These are phyloP conservation scores for Phrynosoma blainvillii DNA, from an alignment of 2,113 vertebrate species.

Conservation along the genomic window DNA sequence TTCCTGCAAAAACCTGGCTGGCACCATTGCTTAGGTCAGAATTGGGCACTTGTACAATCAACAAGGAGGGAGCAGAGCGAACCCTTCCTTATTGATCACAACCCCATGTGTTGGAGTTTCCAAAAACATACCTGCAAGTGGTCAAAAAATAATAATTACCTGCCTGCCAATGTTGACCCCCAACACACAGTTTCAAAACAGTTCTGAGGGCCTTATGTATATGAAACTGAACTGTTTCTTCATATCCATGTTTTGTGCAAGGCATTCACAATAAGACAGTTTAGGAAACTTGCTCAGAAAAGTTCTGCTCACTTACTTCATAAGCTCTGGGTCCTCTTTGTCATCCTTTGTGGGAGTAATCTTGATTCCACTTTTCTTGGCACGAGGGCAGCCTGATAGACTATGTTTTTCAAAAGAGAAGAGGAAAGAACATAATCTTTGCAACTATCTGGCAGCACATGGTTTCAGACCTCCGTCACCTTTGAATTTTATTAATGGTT, in stretches of 20 bases:
- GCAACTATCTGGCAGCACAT: constrained; percentile 41
- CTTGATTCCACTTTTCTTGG: constrained; percentile 99
- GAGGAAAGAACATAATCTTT: constrained; percentile 61
- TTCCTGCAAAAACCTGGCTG: no score
- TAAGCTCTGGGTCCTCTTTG: constrained; percentile 97
- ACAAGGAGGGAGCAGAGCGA: no score
- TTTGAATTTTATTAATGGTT: constrained; percentile 13
- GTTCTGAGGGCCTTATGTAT: background rate
- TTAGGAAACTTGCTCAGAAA: background rate
- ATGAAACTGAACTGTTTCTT: background rate
- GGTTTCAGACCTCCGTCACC: constrained; percentile 22
- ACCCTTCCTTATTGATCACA: no score
- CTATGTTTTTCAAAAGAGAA: constrained; percentile 79
- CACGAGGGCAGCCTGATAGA: constrained; percentile 99
- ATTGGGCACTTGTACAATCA: no score
- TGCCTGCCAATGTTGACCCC: no score
- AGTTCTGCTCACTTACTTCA: constrained; percentile 89
- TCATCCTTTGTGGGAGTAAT: constrained; percentile 94
- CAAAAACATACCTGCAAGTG: no score
- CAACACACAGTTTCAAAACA: no score
- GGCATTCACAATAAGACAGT: background rate
- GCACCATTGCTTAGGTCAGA: no score
- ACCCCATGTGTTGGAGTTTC: no score
- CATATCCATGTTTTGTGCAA: background rate
- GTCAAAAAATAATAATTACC: no score